These are phyloP conservation scores for Trissonchulus latispiculum DNA, from an alignment of 2,888 invertebrate genomes.

Conservation along the genomic window DNA sequence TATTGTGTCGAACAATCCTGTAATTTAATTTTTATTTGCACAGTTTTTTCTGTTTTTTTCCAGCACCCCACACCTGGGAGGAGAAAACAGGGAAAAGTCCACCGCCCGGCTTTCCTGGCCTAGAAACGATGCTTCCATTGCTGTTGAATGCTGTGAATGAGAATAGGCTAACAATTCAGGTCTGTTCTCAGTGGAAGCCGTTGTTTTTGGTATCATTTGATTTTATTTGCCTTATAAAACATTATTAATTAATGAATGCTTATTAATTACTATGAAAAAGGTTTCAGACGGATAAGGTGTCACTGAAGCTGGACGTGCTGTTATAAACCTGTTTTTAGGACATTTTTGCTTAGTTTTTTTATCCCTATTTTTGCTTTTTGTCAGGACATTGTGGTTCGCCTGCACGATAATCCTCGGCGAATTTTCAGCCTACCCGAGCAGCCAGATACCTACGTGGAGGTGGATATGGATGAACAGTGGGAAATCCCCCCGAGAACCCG, in stretches of 20 bases:
- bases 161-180: conserved; percentile 71
- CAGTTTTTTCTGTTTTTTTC: no score
- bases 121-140: conserved; percentile 95
- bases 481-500: conserved; percentile 57
- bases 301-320: no score
- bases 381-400: conserved; percentile 72
- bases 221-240: no score
- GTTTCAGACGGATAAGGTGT: no score
- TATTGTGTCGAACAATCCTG: no score
- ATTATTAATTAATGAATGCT: no score
- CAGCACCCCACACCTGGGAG: conserved; percentile 77
- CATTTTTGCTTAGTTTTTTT: no score
- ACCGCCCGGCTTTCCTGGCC: conserved; percentile 87
- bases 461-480: conserved; percentile 83
- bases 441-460: conserved; percentile 79
- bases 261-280: no score
- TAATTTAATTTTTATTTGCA: no score
- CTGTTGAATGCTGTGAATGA: conserved; percentile 84
- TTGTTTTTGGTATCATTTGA: no score
- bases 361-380: conserved; percentile 25
- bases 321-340: no score
- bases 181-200: no score
- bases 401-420: conserved; percentile 80
- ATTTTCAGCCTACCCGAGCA: conserved; percentile 96
- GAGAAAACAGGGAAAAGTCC: conserved; percentile 67